Evolutionary conservation across 2,888 invertebrate genomes (phyloP).

Genomic region (Stomorhina lunata): DNA sequence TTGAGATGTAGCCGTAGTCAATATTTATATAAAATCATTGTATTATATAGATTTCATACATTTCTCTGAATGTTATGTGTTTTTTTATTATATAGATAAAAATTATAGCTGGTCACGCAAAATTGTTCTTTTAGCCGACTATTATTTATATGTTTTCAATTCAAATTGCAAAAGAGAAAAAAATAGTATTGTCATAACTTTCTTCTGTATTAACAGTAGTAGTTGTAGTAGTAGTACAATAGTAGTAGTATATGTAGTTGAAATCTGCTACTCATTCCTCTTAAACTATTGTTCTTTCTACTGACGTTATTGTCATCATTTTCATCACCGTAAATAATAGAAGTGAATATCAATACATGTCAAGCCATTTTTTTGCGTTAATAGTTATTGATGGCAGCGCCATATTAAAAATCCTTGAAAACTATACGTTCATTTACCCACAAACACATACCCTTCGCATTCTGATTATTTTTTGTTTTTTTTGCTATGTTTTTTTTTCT

Average conservation of each 20-base stretch:
- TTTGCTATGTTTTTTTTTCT: not conserved
- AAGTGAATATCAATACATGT: not conserved
- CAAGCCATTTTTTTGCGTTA: constrained; percentile 54
- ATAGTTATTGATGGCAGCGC: constrained; percentile 59
- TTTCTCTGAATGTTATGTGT: too few species aligned
- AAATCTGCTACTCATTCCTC: not conserved
- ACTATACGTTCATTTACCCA: too few species aligned
- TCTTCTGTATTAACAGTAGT: constrained; percentile 3
- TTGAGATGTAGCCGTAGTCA: too few species aligned
- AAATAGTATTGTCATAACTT: too few species aligned
- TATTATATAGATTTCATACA: too few species aligned
- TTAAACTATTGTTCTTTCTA: not conserved
- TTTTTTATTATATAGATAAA: too few species aligned
- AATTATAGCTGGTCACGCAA: too few species aligned
- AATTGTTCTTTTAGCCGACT: too few species aligned
- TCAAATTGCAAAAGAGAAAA: constrained; percentile 28
- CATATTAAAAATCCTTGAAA: not conserved
- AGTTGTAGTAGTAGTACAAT: not conserved
- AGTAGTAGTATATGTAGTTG: constrained; percentile 12
- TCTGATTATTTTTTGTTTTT: not conserved
- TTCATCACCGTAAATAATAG: constrained; percentile 15
- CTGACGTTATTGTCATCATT: constrained; percentile 14
- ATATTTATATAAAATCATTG: too few species aligned
- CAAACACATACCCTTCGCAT: not conserved
- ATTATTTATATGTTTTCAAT: not conserved